phyloP scores from a whole-genome alignment of 2,113 vertebrate genomes.

The Fregetta grallaria region DNA sequence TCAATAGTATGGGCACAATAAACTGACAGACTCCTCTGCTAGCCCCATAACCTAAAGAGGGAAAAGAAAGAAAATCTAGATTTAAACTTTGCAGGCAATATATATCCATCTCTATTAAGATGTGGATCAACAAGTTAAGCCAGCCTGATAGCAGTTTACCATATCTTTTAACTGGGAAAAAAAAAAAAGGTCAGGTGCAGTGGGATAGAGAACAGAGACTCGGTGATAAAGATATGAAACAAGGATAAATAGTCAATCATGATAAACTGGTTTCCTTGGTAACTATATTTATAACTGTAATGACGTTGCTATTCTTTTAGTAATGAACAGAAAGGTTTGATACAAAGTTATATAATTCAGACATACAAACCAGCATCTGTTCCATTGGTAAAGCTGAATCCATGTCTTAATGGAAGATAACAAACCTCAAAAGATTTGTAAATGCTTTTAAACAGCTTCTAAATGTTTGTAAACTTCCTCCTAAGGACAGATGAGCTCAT shows the following conservation, averaged over 20 bases:
- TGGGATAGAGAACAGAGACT: neutral
- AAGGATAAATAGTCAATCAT: constrained; percentile 59
- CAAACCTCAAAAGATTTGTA: neutral
- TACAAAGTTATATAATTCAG: constrained; percentile 29
- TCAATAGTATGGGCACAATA: neutral
- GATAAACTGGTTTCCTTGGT: constrained; percentile 70
- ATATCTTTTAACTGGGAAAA: neutral
- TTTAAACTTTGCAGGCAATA: neutral
- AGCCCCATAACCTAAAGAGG: neutral
- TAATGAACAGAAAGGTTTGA: constrained; percentile 61
- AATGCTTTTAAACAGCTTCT: neutral
- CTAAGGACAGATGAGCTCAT: neutral
- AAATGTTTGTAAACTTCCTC: neutral
- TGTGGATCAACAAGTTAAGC: constrained; percentile 25
- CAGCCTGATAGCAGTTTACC: constrained; percentile 1
- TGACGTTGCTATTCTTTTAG: constrained; percentile 50
- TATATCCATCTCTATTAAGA: constrained; percentile 1
- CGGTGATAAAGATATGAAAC: constrained; percentile 3
- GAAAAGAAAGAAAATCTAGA: neutral
- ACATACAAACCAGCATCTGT: neutral
- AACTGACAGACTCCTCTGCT: neutral
- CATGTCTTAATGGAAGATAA: neutral
- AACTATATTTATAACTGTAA: constrained; percentile 68
- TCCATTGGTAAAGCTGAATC: constrained; percentile 31
- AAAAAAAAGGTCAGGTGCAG: neutral